These are phyloP conservation scores for Atta colombica DNA, from an alignment of 1,140 invertebrate genomes.

Conservation along the genomic window DNA sequence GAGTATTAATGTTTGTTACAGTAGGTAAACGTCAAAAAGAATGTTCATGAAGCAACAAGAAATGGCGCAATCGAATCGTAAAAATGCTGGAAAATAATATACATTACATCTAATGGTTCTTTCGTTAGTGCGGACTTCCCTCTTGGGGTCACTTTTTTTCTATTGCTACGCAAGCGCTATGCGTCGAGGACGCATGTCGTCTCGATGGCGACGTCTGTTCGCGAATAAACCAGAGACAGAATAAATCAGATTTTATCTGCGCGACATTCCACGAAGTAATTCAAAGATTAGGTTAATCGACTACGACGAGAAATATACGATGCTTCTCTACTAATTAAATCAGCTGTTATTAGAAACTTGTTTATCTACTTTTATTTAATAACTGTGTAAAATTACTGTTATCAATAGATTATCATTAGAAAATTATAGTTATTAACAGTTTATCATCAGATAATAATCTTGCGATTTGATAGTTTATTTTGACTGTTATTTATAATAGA, in stretches of 20 bases:
- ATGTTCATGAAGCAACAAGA: neutral
- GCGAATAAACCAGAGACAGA: slow-evolving; percentile 5
- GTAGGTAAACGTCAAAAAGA: neutral
- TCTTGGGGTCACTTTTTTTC: slow-evolving; percentile 45
- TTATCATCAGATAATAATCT: neutral
- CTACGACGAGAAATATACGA: neutral
- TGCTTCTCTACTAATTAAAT: slow-evolving; percentile 24
- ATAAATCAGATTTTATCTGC: slow-evolving; percentile 20
- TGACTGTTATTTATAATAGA: neutral
- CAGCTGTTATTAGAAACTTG: slow-evolving; percentile 22
- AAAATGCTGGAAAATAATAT: slow-evolving; percentile 49
- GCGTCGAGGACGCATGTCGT: slow-evolving; percentile 29
- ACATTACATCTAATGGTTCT: slow-evolving; percentile 35
- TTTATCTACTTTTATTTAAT: slow-evolving; percentile 7
- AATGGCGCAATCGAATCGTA: slow-evolving; percentile 14
- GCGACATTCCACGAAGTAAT: slow-evolving; percentile 4
- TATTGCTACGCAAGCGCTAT: slow-evolving; percentile 5
- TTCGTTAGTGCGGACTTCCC: slow-evolving; percentile 43
- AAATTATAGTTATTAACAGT: neutral
- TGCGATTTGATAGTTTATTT: neutral
- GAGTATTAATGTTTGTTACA: neutral
- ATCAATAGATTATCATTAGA: neutral
- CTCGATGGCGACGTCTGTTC: slow-evolving; percentile 32
- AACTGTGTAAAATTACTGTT: neutral
- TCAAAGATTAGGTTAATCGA: slow-evolving; percentile 28